Conservation (phyloP, 2,888 invertebrate species). For the Eumacrocentrus americanus region DNA sequence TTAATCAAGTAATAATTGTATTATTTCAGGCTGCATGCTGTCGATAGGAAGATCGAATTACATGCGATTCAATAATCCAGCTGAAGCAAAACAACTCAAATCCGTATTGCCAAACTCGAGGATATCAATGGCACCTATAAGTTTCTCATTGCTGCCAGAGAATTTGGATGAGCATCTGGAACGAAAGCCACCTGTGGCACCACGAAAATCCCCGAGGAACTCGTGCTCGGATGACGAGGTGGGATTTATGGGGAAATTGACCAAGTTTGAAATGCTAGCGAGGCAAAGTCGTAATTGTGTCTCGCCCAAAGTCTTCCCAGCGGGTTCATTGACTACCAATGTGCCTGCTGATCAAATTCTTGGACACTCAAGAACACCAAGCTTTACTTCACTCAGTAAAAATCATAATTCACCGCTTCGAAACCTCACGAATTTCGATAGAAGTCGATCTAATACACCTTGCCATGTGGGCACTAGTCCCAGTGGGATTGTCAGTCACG, state of each 20-base stretch:
- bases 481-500: constrained; percentile 25
- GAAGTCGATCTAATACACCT: constrained; percentile 44
- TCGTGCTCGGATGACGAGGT: constrained; percentile 66
- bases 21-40: constrained; percentile 80
- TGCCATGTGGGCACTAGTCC: constrained; percentile 27
- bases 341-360: constrained; percentile 83
- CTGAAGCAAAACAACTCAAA: constrained; percentile 86
- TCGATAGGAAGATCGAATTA: constrained; percentile 90
- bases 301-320: constrained; percentile 81
- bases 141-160: constrained; percentile 61
- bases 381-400: constrained; percentile 56
- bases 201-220: constrained; percentile 67
- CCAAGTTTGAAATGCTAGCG: constrained; percentile 80
- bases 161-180: constrained; percentile 52
- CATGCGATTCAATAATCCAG: constrained; percentile 91
- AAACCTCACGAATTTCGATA: constrained; percentile 49
- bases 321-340: constrained; percentile 78
- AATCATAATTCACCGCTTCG: constrained; percentile 48
- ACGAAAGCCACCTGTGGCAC: constrained; percentile 72
- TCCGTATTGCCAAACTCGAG: constrained; percentile 79
- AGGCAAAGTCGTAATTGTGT: constrained; percentile 63
- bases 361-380: constrained; percentile 63
- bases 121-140: constrained; percentile 80
- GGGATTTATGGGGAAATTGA: constrained; percentile 77
- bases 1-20: not conserved